Conservation (phyloP, 2,888 invertebrate genomes). For the Hetaerina titia region DNA sequence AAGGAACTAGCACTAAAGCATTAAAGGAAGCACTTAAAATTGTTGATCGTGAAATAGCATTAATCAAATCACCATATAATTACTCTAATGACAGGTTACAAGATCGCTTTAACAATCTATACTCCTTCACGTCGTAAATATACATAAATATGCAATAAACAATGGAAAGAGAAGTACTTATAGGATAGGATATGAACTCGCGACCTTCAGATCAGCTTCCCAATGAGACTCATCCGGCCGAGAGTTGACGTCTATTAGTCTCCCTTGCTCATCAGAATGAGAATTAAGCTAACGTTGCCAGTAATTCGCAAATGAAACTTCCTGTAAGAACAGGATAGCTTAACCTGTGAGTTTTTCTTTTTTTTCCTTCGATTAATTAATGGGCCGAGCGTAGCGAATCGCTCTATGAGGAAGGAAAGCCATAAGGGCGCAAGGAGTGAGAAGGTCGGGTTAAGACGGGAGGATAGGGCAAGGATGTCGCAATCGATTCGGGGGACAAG, state of each 20-base stretch:
- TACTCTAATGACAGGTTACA: too few species aligned
- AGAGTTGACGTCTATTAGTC: background rate
- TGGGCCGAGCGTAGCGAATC: background rate
- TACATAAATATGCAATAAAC: too few species aligned
- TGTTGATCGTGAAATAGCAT: too few species aligned
- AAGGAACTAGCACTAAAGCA: too few species aligned
- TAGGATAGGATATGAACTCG: too few species aligned
- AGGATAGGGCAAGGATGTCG: background rate
- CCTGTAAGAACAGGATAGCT: background rate
- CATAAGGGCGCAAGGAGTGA: background rate
- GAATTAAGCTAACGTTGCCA: background rate
- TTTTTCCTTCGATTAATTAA: background rate
- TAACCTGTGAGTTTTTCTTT: background rate
- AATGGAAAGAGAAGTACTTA: too few species aligned
- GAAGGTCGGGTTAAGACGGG: background rate
- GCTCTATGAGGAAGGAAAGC: background rate
- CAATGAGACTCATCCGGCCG: background rate
- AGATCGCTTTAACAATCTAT: too few species aligned
- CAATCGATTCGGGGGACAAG: constrained; percentile 15
- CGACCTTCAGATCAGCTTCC: too few species aligned
- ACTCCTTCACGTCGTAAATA: too few species aligned
- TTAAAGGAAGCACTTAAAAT: too few species aligned
- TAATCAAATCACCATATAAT: too few species aligned
- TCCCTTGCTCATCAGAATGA: background rate
- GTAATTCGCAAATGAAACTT: background rate